Evolutionary conservation across 2,797 vertebrate genomes (phyloP).

Genomic region (Staurois parvus): DNA sequence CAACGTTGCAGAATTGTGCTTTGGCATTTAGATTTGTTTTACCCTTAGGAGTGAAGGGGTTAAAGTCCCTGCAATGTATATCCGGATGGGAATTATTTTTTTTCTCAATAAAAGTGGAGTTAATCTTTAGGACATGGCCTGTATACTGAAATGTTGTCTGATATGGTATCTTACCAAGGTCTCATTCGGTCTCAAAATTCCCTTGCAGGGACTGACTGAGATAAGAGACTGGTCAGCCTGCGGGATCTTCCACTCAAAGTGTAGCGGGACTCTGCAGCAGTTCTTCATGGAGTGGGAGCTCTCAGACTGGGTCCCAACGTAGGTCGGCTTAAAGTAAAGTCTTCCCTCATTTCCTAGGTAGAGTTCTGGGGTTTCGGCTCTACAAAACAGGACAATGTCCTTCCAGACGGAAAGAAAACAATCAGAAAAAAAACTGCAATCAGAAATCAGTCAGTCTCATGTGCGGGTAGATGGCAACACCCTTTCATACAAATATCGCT

Average conservation of each 20-base stretch:
- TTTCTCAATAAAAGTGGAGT: no score
- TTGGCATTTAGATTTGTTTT: no score
- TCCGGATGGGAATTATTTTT: no score
- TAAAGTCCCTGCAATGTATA: no score
- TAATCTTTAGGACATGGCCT: no score
- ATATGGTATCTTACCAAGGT: conserved; percentile 78
- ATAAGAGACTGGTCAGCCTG: conserved; percentile 74
- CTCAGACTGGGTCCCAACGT: conserved; percentile 76
- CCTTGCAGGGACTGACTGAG: conserved; percentile 80
- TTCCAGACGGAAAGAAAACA: conserved; percentile 65
- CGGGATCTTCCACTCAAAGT: conserved; percentile 87
- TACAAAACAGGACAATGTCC: conserved; percentile 81
- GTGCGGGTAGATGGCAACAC: no score
- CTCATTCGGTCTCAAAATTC: conserved; percentile 87
- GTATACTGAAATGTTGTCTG: neutral
- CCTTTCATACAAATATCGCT: no score
- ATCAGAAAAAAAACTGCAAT: conserved; percentile 15
- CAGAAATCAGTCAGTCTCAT: no score
- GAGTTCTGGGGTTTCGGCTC: conserved; percentile 77
- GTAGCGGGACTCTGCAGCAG: conserved; percentile 79
- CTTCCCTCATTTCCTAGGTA: conserved; percentile 77
- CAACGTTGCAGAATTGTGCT: no score
- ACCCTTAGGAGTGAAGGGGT: no score
- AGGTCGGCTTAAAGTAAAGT: conserved; percentile 87
- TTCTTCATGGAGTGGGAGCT: conserved; percentile 82